Conservation (phyloP, 2,113 vertebrate genomes). For the Siniperca chuatsi region DNA sequence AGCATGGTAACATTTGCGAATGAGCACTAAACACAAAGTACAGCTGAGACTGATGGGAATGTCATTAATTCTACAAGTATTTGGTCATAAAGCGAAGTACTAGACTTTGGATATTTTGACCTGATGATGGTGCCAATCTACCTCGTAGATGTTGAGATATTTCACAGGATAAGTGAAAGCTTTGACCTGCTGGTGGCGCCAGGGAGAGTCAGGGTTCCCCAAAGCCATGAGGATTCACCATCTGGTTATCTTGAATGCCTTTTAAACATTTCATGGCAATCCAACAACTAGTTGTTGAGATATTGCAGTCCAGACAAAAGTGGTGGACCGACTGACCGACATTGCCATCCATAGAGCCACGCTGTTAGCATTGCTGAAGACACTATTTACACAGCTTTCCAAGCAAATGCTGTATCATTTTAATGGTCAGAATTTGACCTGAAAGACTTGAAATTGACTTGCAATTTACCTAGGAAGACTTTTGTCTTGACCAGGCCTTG, state of each 20-base stretch:
- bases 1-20: not conserved
- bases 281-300: not conserved
- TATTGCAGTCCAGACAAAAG: not conserved
- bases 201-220: not conserved
- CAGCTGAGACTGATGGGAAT: not conserved
- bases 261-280: not conserved
- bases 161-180: not conserved
- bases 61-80: not conserved
- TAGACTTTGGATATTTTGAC: not conserved
- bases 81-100: not conserved
- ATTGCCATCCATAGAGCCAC: not conserved
- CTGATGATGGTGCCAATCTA: not conserved
- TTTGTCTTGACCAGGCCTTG: not conserved
- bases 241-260: too few relatives aligned
- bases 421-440: too few relatives aligned
- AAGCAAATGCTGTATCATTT: too few relatives aligned
- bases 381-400: not conserved
- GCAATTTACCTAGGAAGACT: not conserved
- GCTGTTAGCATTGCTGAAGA: not conserved
- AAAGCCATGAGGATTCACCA: too few relatives aligned
- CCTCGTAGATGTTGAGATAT: not conserved
- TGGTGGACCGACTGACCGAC: not conserved
- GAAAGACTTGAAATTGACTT: not conserved
- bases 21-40: not conserved
- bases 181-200: not conserved